Percentiles rank a stretch among this genome's conserved stretches.
phyloP scores from a whole-genome alignment of 1,140 invertebrate genomes.

The Caenorhabditis tropicalis region DNA sequence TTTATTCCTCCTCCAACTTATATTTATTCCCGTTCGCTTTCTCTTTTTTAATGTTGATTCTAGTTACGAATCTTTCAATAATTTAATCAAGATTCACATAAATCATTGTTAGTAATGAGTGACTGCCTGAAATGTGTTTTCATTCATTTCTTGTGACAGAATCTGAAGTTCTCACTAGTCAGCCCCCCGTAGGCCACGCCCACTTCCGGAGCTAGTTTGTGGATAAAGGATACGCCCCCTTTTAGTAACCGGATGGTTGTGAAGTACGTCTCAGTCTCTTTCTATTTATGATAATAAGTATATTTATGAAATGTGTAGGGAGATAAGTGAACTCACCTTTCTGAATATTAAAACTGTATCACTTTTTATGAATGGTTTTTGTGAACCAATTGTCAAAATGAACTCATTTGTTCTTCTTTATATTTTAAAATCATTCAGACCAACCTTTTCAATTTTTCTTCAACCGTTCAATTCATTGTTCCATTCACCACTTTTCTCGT shows the following conservation, averaged over 20 bases:
- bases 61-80: neutral
- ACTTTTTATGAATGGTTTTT: no score
- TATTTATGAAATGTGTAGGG: no score
- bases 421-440: no score
- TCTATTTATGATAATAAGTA: no score
- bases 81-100: constrained; percentile 16
- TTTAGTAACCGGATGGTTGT: neutral
- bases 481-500: neutral
- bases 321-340: no score
- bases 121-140: neutral
- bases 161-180: no score
- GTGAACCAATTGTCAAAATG: no score
- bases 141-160: no score
- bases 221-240: neutral
- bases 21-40: neutral
- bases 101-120: constrained; percentile 5
- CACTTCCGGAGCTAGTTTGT: neutral
- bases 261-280: neutral
- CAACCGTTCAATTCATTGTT: neutral
- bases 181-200: neutral
- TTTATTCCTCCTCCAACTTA: neutral
- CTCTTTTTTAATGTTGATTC: neutral
- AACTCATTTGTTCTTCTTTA: no score
- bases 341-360: no score
- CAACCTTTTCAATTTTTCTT: neutral